Evolutionary conservation across 64 coral and sea anemone species (phyloP), one percentile per base, ranked within the genome.

Genomic region (Porites lutea): DNA sequence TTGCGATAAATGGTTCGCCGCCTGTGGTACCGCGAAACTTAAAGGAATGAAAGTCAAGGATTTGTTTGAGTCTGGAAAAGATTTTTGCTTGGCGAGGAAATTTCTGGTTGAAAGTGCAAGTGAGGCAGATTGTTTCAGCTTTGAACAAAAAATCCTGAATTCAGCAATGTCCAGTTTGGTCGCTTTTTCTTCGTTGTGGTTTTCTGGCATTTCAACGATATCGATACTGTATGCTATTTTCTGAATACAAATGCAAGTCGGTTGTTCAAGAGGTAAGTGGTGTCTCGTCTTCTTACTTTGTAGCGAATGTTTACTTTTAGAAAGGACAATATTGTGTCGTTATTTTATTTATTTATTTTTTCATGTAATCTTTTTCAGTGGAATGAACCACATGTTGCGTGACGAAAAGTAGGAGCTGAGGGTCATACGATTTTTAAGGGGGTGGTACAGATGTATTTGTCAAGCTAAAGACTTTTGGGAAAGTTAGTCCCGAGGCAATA

Each of bases 71-170:
- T 82, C 88, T 15, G 97, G 97, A 37, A 86, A 77, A 19, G 91
- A 99, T 20, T 99, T 96, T 78, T 99, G 97, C 82, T 50, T 45
- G 13, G 95, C 97, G 5, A 93, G 97, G 58, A 96, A 94, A 65
- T 99, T 99, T 77, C 20, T 37, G 62, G 92, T 95, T 5, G 68
- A 67, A 54, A 79, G 77, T 13, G 88, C 78, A 49, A 68, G 45
- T 1, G 82, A 66, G 13, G 66, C 71, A 3, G 20, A 86, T 10
- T 99, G 97, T 75, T 99, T 96, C 79, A 88, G 52, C 50, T 92
- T 79, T 19, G 65, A 64, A 18, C 79, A 44, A 49, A 54, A 91
- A 67, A 14, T 46, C 11, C 57, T 49, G 52, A 76, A 67, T 45
- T 86, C 12, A 19, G 70, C 79, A 10, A 5, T 19, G 44, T 15